A percentile compares a stretch with the other conserved stretches of the same genome.
Evolutionary conservation across 2,113 vertebrate species (phyloP).

Genomic region (Serinus canaria): DNA sequence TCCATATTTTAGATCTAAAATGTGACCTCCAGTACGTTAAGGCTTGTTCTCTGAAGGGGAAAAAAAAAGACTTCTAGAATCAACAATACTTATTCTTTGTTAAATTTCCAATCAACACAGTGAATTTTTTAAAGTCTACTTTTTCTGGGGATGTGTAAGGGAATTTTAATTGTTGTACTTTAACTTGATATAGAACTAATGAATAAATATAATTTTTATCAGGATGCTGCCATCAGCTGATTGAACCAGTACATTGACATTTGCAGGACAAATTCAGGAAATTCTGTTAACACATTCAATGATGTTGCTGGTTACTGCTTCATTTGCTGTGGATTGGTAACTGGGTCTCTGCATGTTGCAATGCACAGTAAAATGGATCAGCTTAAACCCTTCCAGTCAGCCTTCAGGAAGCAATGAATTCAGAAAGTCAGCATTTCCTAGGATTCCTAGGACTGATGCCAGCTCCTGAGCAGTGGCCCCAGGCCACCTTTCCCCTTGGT

Average conservation of each 20-base stretch:
- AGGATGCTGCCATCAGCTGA: neutral
- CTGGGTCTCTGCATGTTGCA: neutral
- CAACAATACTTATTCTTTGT: neutral
- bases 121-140: neutral
- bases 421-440: neutral
- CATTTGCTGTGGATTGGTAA: neutral
- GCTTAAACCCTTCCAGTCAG: neutral
- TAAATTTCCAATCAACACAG: neutral
- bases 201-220: neutral
- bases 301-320: neutral
- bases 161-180: slow-evolving; percentile 34
- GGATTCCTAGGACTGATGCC: neutral
- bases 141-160: neutral
- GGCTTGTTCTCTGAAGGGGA: neutral
- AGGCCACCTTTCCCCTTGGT: neutral
- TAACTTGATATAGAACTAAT: neutral
- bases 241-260: neutral
- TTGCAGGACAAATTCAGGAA: neutral
- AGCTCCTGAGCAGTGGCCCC: neutral
- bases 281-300: neutral
- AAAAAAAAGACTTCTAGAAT: neutral
- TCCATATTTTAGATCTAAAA: slow-evolving; percentile 47
- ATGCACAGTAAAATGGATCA: neutral
- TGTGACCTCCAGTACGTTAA: neutral
- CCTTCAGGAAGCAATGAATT: neutral